phyloP scores from a whole-genome alignment of 2,113 vertebrate genomes.

The Salvelinus sp. region DNA sequence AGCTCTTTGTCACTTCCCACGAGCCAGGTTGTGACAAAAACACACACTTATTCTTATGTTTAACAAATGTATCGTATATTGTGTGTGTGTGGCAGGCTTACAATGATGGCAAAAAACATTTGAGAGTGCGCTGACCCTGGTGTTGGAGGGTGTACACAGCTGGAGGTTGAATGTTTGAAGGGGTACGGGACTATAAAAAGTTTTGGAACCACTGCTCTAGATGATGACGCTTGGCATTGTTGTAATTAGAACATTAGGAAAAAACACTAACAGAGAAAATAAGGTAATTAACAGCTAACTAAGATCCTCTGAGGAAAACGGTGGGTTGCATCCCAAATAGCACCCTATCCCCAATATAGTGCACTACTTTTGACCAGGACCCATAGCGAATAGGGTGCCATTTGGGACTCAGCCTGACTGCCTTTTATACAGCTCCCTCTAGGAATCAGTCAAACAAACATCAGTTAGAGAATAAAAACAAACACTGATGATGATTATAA shows the following conservation, averaged over 20 bases:
- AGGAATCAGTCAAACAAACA: not conserved
- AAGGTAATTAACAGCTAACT: conserved; percentile 1
- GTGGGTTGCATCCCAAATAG: no score
- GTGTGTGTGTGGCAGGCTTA: no score
- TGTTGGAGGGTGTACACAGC: no score
- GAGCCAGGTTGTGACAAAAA: no score
- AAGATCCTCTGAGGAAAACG: not conserved
- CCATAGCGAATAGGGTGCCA: not conserved
- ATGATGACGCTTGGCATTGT: not conserved
- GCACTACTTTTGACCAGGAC: not conserved
- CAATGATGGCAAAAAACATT: no score
- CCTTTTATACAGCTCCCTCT: not conserved
- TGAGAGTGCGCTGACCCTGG: no score
- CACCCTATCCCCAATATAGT: not conserved
- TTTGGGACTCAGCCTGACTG: not conserved
- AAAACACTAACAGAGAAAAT: not conserved
- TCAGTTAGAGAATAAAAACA: not conserved
- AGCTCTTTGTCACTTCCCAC: no score
- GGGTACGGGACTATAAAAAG: no score
- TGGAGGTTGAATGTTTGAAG: not conserved
- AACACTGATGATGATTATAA: not conserved
- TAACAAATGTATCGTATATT: no score
- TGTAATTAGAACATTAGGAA: not conserved
- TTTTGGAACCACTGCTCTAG: no score
- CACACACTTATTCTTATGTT: no score